A percentile compares a stretch with the other conserved stretches of the same genome.
Evolutionary conservation across 2,888 invertebrate species (phyloP).

Genomic region (Steromphala cineraria): DNA sequence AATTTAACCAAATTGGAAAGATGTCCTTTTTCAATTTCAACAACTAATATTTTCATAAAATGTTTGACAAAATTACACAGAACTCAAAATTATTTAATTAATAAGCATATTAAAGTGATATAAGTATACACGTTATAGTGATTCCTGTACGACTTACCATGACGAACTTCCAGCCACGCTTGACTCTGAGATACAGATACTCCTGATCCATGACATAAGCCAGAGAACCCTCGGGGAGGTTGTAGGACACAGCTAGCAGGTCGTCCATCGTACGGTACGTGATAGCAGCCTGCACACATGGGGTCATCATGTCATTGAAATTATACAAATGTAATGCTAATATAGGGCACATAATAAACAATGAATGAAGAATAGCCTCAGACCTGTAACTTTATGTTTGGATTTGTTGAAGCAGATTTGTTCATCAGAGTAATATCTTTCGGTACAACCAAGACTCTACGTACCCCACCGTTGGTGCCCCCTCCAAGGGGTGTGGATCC

Average conservation of each 20-base stretch:
- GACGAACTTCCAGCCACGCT: slow-evolving; percentile 59
- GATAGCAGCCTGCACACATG: slow-evolving; percentile 34
- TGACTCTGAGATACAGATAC: slow-evolving; percentile 56
- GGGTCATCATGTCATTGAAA: neutral
- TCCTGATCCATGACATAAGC: slow-evolving; percentile 62
- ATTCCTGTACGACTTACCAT: slow-evolving; percentile 42
- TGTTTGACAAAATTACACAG: no score
- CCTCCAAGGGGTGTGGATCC: neutral
- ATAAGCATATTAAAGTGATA: no score
- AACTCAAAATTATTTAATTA: no score
- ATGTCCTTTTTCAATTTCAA: no score
- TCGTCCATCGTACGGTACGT: slow-evolving; percentile 50
- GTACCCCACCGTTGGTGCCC: slow-evolving; percentile 25
- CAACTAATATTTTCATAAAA: no score
- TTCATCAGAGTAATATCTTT: no score
- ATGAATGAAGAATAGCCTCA: no score
- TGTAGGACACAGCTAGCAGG: slow-evolving; percentile 52
- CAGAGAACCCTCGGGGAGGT: slow-evolving; percentile 60
- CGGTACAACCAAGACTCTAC: neutral
- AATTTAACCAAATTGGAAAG: no score
- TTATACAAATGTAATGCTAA: no score
- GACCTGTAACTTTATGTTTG: no score
- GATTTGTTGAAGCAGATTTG: no score
- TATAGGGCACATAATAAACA: no score
- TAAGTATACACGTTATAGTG: neutral